Evolutionary conservation across 2,888 invertebrate genomes (phyloP), one percentile per base, ranked within the genome.

Genomic region (Timema cristinae): DNA sequence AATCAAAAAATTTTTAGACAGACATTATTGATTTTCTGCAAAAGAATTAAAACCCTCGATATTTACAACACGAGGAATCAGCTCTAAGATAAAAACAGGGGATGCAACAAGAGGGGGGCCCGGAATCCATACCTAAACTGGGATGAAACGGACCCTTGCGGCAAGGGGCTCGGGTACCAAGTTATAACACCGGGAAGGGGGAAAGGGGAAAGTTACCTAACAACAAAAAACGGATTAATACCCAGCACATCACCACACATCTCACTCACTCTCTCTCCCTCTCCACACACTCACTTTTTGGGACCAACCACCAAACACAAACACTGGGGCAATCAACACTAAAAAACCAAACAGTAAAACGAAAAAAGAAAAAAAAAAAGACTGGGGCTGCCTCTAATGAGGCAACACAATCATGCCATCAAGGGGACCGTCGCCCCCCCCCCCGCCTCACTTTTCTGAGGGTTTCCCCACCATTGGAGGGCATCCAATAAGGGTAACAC

Each of bases 201-300:
- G 86, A 86, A 77, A 86, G 83, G 76, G 82, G 77, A 86, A 86
- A 74, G 86, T 86, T 75, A 86, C 86, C 86, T 86, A 81, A 81
- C 74, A 77, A 76, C 71, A 74, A 75, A 75, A 76, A 74, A 74
- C 66, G 66, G 56, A 74, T 76, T 76, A 76, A n/a, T 49, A 32
- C 49, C 15, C 2, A 32, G 32, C 32, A 4, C 32, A 32, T 32
- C 32, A 32, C 32, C 32, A 32, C 32, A 32, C 32, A 32, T 47
- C 67, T 52, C 7, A 32, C 59, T 16, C 63, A 63, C 51, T 13
- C 9, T 47, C 67, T 66, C 16, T 54, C 61, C 47, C 16, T n/a
- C 61, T 16, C 66, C 63, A 8, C 63, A 48, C 47, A 63, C 47
- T 48, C 59, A 32, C 13, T 49, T 49, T 10, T 32, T n/a, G n/a